Evolutionary conservation across 2,113 vertebrate species (phyloP).

Genomic region (Oreotrochilus melanogaster): DNA sequence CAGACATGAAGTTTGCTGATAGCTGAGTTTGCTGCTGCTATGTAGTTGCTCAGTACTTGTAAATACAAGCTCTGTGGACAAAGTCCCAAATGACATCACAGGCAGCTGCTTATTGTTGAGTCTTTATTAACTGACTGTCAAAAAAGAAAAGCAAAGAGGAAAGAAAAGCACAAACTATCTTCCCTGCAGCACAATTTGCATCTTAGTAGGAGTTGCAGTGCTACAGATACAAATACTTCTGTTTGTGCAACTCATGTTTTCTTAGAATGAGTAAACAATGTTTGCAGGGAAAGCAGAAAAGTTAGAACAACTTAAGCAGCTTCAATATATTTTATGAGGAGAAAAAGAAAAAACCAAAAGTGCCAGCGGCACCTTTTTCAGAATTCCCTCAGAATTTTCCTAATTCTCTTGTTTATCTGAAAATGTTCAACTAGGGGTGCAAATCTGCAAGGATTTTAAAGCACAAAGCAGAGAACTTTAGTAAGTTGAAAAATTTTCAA

Average conservation of each 20-base stretch:
- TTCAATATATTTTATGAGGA: not conserved
- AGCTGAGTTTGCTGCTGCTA: conserved; percentile 64
- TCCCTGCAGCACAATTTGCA: conserved; percentile 71
- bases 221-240: conserved; percentile 65
- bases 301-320: not conserved
- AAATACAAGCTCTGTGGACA: conserved; percentile 85
- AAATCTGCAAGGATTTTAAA: not conserved
- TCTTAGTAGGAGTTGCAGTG: conserved; percentile 61
- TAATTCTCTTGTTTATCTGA: not conserved
- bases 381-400: conserved; percentile 30
- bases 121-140: conserved; percentile 86
- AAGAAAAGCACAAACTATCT: conserved; percentile 73
- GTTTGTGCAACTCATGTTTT: conserved; percentile 69
- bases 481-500: not conserved
- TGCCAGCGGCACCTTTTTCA: not conserved
- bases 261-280: conserved; percentile 36
- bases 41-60: conserved; percentile 79
- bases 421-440: not conserved
- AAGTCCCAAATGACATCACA: conserved; percentile 87
- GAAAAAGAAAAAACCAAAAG: not conserved
- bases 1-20: conserved; percentile 72
- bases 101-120: conserved; percentile 87
- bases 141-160: conserved; percentile 64
- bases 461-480: not conserved
- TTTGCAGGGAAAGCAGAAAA: conserved; percentile 52